phyloP scores from a whole-genome alignment of 2,113 vertebrate species.

The Notarius lentiginosus region DNA sequence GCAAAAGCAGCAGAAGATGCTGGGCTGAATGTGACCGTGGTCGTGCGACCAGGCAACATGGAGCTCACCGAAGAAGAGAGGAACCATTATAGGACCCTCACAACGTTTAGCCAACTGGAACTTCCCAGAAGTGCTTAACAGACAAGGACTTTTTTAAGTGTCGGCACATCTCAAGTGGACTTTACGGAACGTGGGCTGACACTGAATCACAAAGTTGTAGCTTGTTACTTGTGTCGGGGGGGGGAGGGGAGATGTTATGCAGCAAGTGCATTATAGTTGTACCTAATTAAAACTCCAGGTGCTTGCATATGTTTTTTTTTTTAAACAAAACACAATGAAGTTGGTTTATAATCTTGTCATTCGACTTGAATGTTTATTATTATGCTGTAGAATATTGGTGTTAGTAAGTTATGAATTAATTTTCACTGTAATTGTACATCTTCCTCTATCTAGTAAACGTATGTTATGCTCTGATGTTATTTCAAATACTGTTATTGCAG shows the following conservation, averaged over 20 bases:
- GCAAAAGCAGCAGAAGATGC: conserved; percentile 88
- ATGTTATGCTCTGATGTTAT: background rate
- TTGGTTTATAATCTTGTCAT: conserved; percentile 31
- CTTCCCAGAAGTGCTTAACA: conserved; percentile 74
- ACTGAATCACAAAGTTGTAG: conserved; percentile 6
- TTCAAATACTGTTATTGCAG: background rate
- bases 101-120: conserved; percentile 84
- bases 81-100: conserved; percentile 80
- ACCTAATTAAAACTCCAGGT: conserved; percentile 45
- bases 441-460: background rate
- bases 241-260: background rate
- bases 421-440: conserved; percentile 33
- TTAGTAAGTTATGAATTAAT: conserved; percentile 16
- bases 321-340: conserved; percentile 53
- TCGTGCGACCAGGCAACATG: conserved; percentile 89
- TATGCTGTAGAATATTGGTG: conserved; percentile 31
- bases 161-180: conserved; percentile 11
- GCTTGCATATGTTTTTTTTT: conserved; percentile 46
- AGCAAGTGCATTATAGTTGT: conserved; percentile 33
- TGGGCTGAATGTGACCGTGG: conserved; percentile 82
- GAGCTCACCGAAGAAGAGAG: conserved; percentile 90
- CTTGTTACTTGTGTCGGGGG: background rate
- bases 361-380: conserved; percentile 17
- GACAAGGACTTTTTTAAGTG: background rate
- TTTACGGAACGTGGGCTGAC: conserved; percentile 12